Conservation (phyloP, 2,797 vertebrate genomes). For the Gorsachius magnificus region DNA sequence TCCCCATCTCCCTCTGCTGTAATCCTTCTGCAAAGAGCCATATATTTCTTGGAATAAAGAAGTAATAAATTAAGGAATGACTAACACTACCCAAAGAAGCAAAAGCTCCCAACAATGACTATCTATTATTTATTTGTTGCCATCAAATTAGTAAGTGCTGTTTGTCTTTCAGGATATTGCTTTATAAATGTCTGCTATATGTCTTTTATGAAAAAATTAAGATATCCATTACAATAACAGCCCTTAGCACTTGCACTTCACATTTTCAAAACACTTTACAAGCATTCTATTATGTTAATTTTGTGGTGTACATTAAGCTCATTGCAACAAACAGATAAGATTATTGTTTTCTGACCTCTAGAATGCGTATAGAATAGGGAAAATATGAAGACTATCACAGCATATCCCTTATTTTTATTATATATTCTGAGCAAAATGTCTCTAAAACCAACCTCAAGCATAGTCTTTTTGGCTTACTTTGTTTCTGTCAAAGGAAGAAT, state of each 20-base stretch:
- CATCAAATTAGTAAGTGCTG: neutral
- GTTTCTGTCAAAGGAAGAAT: neutral
- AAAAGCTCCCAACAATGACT: neutral
- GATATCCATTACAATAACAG: neutral
- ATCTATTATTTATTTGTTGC: constrained; percentile 25
- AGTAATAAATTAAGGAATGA: neutral
- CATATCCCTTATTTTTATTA: neutral
- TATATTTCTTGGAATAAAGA: neutral
- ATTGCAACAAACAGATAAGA: neutral
- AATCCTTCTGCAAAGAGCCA: neutral
- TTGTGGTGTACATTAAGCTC: neutral
- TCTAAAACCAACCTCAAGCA: neutral
- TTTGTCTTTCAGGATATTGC: neutral
- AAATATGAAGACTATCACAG: neutral
- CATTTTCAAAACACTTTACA: neutral
- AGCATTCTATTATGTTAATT: neutral
- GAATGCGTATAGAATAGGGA: neutral
- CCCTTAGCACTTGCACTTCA: neutral
- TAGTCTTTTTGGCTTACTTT: neutral
- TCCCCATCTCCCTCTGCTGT: neutral
- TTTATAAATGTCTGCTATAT: neutral
- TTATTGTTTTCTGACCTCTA: neutral
- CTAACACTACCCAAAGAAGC: neutral
- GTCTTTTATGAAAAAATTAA: neutral
- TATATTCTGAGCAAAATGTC: neutral